Evolutionary conservation across 2,113 vertebrate species (phyloP).

Genomic region (Suncus etruscus): DNA sequence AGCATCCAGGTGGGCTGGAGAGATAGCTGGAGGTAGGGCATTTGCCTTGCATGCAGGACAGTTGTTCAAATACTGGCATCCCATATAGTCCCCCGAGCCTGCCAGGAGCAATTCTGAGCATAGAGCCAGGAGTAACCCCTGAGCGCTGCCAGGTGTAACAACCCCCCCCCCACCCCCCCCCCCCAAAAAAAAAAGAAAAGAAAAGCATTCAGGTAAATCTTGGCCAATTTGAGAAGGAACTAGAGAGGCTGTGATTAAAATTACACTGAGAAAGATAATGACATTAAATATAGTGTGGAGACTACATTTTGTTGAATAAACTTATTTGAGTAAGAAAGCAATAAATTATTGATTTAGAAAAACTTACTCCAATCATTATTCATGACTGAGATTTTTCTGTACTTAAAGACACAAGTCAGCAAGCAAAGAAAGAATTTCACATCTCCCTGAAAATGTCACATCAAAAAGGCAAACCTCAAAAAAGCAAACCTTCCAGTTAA

Average conservation of each 20-base stretch:
- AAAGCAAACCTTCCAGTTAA: not conserved
- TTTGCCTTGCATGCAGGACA: too few species aligned
- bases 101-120: too few species aligned
- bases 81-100: too few species aligned
- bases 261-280: not conserved
- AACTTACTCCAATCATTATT: slow-evolving; percentile 26
- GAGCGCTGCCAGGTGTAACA: too few species aligned
- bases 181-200: too few species aligned
- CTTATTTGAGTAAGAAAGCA: slow-evolving; percentile 51
- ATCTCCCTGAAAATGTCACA: slow-evolving; percentile 42
- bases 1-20: too few species aligned
- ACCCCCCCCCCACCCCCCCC: too few species aligned
- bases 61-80: too few species aligned
- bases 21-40: too few species aligned
- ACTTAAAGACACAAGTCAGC: slow-evolving; percentile 14
- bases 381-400: slow-evolving; percentile 30
- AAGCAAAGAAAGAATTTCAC: slow-evolving; percentile 62
- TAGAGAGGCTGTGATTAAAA: slow-evolving; percentile 21
- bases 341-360: slow-evolving; percentile 69
- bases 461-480: slow-evolving; percentile 47
- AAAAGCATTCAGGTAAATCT: not conserved
- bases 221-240: slow-evolving; percentile 47
- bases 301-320: slow-evolving; percentile 36
- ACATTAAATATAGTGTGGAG: slow-evolving; percentile 33
- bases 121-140: too few species aligned